Evolutionary conservation across 35 echinoderm and acorn worm genomes (phyloP).

Genomic region (Ophioderma brevispina): DNA sequence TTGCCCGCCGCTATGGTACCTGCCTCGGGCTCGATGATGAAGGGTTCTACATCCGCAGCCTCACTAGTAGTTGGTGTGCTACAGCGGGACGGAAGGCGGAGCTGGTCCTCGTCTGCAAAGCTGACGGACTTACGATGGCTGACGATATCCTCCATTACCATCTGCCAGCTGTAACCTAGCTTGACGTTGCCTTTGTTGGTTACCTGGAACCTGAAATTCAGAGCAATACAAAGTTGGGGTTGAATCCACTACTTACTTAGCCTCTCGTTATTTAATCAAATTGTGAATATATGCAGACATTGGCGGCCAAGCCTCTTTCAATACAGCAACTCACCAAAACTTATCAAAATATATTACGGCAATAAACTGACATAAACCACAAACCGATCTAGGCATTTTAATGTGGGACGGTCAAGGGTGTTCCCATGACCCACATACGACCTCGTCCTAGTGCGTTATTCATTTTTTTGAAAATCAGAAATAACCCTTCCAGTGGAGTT

Average conservation of each 20-base stretch:
- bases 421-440: too few relatives aligned
- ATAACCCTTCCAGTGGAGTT: too few relatives aligned
- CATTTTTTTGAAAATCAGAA: too few relatives aligned
- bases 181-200: constrained; percentile 91
- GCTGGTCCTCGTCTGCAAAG: constrained; percentile 92
- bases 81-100: constrained; percentile 78
- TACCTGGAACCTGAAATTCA: constrained; percentile 65
- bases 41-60: constrained; percentile 66
- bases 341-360: too few relatives aligned
- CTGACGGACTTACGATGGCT: constrained; percentile 87
- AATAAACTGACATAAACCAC: too few relatives aligned
- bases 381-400: too few relatives aligned
- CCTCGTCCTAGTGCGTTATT: too few relatives aligned
- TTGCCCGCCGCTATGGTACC: constrained; percentile 84
- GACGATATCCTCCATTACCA: constrained; percentile 88
- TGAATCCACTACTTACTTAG: neutral
- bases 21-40: constrained; percentile 80
- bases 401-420: too few relatives aligned
- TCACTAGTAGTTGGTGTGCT: constrained; percentile 59
- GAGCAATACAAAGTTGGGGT: neutral
- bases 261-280: too few relatives aligned
- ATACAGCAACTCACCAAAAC: too few relatives aligned
- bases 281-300: too few relatives aligned
- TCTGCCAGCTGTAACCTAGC: constrained; percentile 94
- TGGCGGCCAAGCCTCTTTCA: too few relatives aligned